phyloP scores from a whole-genome alignment of 2,888 invertebrate genomes.

The Belgica antarctica region DNA sequence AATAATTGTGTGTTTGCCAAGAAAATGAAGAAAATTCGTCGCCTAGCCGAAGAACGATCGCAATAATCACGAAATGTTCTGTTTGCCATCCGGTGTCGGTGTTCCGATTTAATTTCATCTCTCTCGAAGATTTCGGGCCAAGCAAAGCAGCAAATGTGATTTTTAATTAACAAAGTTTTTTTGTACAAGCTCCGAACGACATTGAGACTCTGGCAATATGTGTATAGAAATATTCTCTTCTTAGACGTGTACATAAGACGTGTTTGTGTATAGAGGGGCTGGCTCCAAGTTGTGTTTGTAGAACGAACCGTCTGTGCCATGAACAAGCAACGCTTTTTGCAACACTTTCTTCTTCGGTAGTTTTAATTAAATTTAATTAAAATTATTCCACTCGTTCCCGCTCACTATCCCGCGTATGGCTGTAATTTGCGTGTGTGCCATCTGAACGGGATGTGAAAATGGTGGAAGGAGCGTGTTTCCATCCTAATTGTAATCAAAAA shows the following conservation, averaged over 20 bases:
- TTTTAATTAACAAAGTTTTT: conserved; percentile 25
- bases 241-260: background rate
- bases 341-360: background rate
- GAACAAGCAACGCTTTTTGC: background rate
- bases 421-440: background rate
- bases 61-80: background rate
- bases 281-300: conserved; percentile 1
- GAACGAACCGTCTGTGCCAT: background rate
- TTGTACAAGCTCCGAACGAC: background rate
- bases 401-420: background rate
- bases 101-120: background rate
- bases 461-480: background rate
- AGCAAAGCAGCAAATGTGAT: conserved; percentile 5
- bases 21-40: background rate
- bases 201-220: background rate
- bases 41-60: too few relatives aligned
- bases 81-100: background rate
- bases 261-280: background rate
- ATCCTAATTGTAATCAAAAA: conserved; percentile 15
- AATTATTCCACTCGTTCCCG: background rate
- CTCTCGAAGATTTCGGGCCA: too few relatives aligned
- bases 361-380: conserved; percentile 15
- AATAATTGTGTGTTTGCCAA: background rate
- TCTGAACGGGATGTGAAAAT: background rate
- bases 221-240: conserved; percentile 4